A percentile compares a stretch with the other conserved stretches of the same genome.
Conservation (phyloP, 2,888 invertebrate species). For the Scotopteryx bipunctaria region DNA sequence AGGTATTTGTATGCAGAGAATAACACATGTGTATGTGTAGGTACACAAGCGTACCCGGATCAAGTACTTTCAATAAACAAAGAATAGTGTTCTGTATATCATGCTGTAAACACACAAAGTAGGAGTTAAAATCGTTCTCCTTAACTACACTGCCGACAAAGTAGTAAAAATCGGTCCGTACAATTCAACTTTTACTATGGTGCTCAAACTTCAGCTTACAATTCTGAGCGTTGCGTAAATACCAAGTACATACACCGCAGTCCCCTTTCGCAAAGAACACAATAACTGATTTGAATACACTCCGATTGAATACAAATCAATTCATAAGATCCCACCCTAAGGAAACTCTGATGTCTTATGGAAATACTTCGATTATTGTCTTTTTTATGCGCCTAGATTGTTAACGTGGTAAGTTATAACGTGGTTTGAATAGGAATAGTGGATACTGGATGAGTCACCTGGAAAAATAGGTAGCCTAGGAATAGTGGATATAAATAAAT, state of each 20-base stretch:
- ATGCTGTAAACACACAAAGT: conserved; percentile 1
- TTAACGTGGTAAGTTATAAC: conserved; percentile 33
- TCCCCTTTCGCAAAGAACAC: conserved; percentile 61
- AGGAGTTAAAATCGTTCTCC: neutral
- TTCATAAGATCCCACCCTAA: conserved; percentile 52
- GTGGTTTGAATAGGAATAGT: conserved; percentile 26
- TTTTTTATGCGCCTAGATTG: conserved; percentile 39
- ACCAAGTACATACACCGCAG: conserved; percentile 42
- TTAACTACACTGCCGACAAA: neutral
- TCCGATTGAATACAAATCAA: conserved; percentile 68
- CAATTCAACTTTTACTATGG: conserved; percentile 9
- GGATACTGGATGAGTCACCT: neutral
- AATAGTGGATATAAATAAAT: neutral
- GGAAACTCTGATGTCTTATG: conserved; percentile 55
- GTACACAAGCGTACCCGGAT: neutral
- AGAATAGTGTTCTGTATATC: neutral
- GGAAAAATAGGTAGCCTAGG: neutral
- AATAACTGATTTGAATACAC: conserved; percentile 73
- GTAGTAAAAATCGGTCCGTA: conserved; percentile 5
- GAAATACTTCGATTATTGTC: conserved; percentile 48
- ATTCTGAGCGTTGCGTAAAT: conserved; percentile 32
- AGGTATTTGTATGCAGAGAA: neutral
- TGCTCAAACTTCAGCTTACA: conserved; percentile 20
- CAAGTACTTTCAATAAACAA: neutral
- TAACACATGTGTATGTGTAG: neutral